A percentile compares a stretch with the other conserved stretches of the same genome.
These are phyloP conservation scores for Lanius ludovicianus DNA, from an alignment of 2,113 vertebrate genomes.

Conservation along the genomic window DNA sequence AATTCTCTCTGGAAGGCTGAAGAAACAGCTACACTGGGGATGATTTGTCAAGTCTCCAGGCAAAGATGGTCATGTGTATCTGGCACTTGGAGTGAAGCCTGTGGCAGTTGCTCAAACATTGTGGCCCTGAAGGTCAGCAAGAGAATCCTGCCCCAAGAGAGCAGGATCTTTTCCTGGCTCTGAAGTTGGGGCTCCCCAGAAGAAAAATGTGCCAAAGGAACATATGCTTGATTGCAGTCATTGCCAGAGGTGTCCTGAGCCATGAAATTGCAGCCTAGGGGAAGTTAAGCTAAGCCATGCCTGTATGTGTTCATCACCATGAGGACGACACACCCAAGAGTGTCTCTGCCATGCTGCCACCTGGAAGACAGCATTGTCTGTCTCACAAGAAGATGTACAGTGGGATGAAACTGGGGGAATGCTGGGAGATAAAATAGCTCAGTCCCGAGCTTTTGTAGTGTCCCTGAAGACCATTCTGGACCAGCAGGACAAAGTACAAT, in stretches of 20 bases:
- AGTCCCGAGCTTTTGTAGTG: not conserved
- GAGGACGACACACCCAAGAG: not conserved
- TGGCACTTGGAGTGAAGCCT: not conserved
- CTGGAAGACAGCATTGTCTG: not conserved
- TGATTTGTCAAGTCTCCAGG: not conserved
- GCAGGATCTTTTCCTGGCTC: not conserved
- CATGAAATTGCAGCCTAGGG: not conserved
- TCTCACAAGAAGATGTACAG: not conserved
- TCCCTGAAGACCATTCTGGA: not conserved
- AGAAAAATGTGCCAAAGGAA: not conserved
- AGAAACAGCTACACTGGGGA: not conserved
- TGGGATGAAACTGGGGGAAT: not conserved
- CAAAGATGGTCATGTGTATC: not conserved
- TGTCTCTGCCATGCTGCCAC: not conserved
- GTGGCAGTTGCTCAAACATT: not conserved
- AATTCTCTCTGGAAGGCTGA: not conserved
- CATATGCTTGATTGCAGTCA: not conserved
- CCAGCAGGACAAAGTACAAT: not conserved
- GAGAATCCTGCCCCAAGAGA: not conserved
- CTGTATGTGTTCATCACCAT: not conserved
- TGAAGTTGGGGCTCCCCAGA: not conserved
- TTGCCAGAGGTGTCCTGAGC: not conserved
- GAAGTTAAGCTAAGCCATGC: not conserved
- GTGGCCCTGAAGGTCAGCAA: not conserved
- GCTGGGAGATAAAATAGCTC: not conserved